phyloP scores from a whole-genome alignment of 2,888 invertebrate genomes.

The Fabriciana adippe region DNA sequence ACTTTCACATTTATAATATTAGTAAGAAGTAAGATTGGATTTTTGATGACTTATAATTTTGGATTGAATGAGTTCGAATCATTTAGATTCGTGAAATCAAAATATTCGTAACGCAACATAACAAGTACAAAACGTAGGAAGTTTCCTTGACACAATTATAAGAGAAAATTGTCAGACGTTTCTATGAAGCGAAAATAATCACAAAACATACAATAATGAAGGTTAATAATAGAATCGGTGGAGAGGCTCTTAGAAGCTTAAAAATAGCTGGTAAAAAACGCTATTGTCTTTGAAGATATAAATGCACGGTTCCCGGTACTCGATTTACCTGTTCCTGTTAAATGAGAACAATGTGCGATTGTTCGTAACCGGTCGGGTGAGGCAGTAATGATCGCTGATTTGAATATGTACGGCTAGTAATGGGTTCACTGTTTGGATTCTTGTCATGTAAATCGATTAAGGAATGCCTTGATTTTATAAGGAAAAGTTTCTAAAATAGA shows the following conservation, averaged over 20 bases:
- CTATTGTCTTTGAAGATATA: conserved; percentile 70
- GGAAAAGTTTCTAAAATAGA: neutral
- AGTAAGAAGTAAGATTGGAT: too few relatives aligned
- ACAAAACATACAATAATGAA: conserved; percentile 50
- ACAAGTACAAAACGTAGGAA: conserved; percentile 6
- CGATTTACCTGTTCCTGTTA: conserved; percentile 63
- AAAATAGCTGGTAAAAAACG: conserved; percentile 57
- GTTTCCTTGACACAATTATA: conserved; percentile 37
- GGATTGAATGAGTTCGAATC: too few relatives aligned
- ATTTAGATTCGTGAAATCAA: neutral
- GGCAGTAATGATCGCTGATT: conserved; percentile 17
- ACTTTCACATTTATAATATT: too few relatives aligned
- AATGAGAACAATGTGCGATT: conserved; percentile 66
- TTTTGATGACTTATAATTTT: too few relatives aligned
- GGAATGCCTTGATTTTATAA: neutral
- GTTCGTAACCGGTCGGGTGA: conserved; percentile 36
- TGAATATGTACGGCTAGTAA: conserved; percentile 19
- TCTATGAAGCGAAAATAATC: conserved; percentile 39
- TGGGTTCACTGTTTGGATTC: conserved; percentile 9
- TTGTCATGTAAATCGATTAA: conserved; percentile 9
- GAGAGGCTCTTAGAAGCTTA: conserved; percentile 49
- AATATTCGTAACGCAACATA: conserved; percentile 4
- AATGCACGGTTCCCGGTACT: conserved; percentile 64
- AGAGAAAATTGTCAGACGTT: conserved; percentile 27
- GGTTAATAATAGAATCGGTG: conserved; percentile 55